Percentiles rank a stretch among this genome's conserved stretches.
Evolutionary conservation across 35 echinoderm and acorn worm genomes (phyloP).

Genomic region (Chiridota heheva): DNA sequence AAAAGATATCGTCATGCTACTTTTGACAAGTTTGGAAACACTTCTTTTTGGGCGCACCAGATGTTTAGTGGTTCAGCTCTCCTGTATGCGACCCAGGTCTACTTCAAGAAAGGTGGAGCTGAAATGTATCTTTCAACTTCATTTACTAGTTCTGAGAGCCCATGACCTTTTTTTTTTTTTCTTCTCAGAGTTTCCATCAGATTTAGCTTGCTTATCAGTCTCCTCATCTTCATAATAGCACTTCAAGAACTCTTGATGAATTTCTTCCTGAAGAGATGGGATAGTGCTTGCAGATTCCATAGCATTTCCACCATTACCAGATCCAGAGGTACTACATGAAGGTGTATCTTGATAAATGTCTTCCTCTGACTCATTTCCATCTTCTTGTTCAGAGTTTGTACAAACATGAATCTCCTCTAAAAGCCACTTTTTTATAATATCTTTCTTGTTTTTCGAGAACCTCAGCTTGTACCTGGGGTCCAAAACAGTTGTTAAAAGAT

Average conservation of each 20-base stretch:
- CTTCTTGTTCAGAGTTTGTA: neutral
- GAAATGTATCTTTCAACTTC: neutral
- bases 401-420: neutral
- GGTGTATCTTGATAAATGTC: neutral
- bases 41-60: neutral
- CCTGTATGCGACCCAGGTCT: too few relatives aligned
- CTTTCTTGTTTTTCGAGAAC: neutral
- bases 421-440: neutral
- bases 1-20: neutral
- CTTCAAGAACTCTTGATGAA: too few relatives aligned
- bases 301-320: neutral
- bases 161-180: neutral
- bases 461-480: neutral
- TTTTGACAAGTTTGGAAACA: neutral
- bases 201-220: neutral
- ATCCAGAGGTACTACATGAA: neutral
- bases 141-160: neutral
- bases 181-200: neutral
- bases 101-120: too few relatives aligned
- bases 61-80: neutral
- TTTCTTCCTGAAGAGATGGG: too few relatives aligned
- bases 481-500: neutral
- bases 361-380: neutral
- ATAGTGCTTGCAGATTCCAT: neutral
- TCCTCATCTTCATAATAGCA: too few relatives aligned